Evolutionary conservation across 2,113 vertebrate species (phyloP), one percentile per base, ranked within the genome.

Genomic region (Rhinoptilus africanus): DNA sequence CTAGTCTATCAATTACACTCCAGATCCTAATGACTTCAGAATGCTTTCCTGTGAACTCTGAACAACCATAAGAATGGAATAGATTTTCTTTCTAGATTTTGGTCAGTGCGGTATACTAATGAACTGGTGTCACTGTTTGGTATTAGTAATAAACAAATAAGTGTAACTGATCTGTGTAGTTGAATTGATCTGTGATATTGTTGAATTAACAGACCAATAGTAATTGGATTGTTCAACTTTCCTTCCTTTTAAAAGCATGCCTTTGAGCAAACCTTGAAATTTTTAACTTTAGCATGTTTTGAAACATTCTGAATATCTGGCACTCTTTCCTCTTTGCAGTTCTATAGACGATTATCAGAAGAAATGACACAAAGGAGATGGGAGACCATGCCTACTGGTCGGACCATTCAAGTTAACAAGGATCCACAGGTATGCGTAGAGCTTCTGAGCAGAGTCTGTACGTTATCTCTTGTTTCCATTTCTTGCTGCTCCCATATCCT

Each of bases 321-420:
- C 35, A 35, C 32, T 71, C 26, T 92, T 63, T 39, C 53, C 79
- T 35, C 15, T 63, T 16, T 81, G 86, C 89, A 99, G 99, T 99
- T 99, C 98, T 98, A 99, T 71, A 98, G 99, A 95, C 98, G 99
- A 67, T 97, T 99, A 72, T 98, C 99, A 30, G 99, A 99, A 96
- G 99, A 99, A 96, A 99, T 99, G 97, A 99, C 98, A 17, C 99
- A 99, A 77, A 99, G 98, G 94, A 98, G 99, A 92, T 99, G 99
- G 99, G 99, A 99, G 97, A 99, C 69, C 69, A 97, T 98, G 27
- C 98, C 99, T 20, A 97, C 96, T 91, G 98, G 98, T 74, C 99
- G 99, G 91, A 97, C 98, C 22, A 96, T 99, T 59, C 97, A 98
- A 27, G 93, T 98, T 86, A 98, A 91, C 72, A 98, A 97, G 86